Evolutionary conservation across 2,797 vertebrate genomes (phyloP), one percentile per base, ranked within the genome.

Genomic region (Paguma larvata): DNA sequence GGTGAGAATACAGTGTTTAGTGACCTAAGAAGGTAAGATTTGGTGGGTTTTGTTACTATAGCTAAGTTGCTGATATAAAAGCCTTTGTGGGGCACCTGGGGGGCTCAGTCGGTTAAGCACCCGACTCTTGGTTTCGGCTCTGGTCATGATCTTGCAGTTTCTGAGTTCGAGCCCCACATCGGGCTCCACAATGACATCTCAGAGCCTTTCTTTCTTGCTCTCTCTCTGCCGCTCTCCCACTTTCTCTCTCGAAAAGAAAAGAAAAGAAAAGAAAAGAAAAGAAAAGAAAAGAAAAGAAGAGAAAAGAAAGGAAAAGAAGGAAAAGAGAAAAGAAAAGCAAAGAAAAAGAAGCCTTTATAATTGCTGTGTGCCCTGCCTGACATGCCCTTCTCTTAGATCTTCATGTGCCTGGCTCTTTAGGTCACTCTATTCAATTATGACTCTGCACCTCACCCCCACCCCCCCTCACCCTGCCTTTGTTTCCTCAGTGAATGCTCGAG

Each of bases 81-180:
- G 21, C 41, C 56, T 48, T 89, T 77, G 68, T 38, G 21, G 56
- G 56, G 19, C 7, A 3, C 56, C 21, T 59, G 56, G 21, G 7
- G 23, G 21, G 21, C 56, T 23, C 56, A 59, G 56, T 9, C 9
- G 56, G 56, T 59, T 59, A 59, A 59, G 21, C 21, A 9, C 7
- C 19, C 56, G 23, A 23, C 56, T 59, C 56, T 59, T 59, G 21
- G 21, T 59, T 59, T 59, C 8, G 23, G 21, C 21, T 59, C 8
- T 9, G 21, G 56, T 23, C 56, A 10, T 59, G 56, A 59, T 59
- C 56, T 59, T 3, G 5, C 16, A 59, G 21, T 59, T 59, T 59
- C 19, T 59, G 21, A 59, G 56, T 59, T 59, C 0, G 2, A 23
- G 21, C 56, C 21, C 56, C 56, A 19, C 56, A 23, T 0, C 0